These are phyloP conservation scores for Ardeotis arabs DNA, from an alignment of 2,113 vertebrate species.

Conservation along the genomic window DNA sequence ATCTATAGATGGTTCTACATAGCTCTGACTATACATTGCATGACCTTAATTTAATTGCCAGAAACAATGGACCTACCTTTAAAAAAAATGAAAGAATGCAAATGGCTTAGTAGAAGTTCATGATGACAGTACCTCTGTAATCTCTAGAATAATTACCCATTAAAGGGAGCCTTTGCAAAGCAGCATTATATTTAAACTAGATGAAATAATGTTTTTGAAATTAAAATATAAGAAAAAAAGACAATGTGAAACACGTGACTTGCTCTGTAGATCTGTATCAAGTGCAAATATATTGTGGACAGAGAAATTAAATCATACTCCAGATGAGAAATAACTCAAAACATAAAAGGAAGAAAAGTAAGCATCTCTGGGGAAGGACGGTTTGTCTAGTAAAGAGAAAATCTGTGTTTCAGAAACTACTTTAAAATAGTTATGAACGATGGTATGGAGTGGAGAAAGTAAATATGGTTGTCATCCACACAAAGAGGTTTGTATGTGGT, in stretches of 20 bases:
- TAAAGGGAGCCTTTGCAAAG: background rate
- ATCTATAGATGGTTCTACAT: background rate
- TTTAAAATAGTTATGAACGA: background rate
- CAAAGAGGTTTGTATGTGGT: background rate
- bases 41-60: slow-evolving; percentile 17
- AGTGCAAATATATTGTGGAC: background rate
- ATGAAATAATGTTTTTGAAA: background rate
- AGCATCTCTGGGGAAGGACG: background rate
- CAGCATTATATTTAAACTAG: background rate
- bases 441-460: background rate
- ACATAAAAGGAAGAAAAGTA: background rate
- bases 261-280: background rate
- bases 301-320: background rate
- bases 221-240: background rate
- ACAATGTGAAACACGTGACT: background rate
- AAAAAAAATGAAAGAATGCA: background rate
- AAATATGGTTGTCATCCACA: background rate
- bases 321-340: background rate
- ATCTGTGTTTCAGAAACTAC: background rate
- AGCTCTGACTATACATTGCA: background rate
- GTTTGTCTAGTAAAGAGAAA: background rate
- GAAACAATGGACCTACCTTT: background rate
- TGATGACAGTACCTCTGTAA: background rate
- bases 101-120: background rate
- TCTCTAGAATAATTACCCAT: background rate